Evolutionary conservation across 2,888 invertebrate species (phyloP).

Genomic region (Sesia apiformis): DNA sequence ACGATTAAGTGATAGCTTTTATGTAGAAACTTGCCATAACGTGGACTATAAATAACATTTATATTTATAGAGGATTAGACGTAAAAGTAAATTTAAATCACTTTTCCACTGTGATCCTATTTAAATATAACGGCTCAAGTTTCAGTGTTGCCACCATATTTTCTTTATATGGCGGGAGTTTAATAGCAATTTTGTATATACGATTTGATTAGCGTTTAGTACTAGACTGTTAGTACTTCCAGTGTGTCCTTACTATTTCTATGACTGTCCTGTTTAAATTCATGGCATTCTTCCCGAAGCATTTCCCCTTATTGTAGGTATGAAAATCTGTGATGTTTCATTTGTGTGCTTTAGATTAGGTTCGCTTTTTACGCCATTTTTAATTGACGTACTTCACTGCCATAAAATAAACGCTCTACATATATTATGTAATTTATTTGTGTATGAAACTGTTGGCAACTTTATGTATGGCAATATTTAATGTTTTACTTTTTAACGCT

Average conservation of each 20-base stretch:
- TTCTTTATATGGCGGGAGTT: constrained; percentile 24
- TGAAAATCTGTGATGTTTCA: constrained; percentile 64
- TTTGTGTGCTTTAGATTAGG: constrained; percentile 25
- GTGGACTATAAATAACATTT: constrained; percentile 57
- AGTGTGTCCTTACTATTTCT: constrained; percentile 65
- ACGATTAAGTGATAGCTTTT: constrained; percentile 52
- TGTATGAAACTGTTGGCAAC: neutral
- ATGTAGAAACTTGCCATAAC: constrained; percentile 71
- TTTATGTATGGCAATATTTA: neutral
- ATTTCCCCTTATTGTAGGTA: constrained; percentile 42
- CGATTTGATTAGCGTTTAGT: constrained; percentile 39
- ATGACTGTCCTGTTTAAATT: constrained; percentile 32
- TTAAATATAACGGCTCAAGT: constrained; percentile 67
- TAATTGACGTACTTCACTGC: constrained; percentile 2
- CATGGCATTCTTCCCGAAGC: constrained; percentile 40
- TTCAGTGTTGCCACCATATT: constrained; percentile 57
- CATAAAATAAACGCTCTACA: neutral
- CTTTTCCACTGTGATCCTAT: constrained; percentile 75
- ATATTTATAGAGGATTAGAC: constrained; percentile 34
- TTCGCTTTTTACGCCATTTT: neutral
- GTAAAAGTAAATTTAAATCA: constrained; percentile 63
- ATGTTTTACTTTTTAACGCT: constrained; percentile 15
- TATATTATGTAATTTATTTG: neutral
- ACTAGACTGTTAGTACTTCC: constrained; percentile 55
- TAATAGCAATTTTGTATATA: constrained; percentile 55